A percentile compares a stretch with the other conserved stretches of the same genome.
Evolutionary conservation across 2,797 vertebrate species (phyloP).

Genomic region (Galaxias olidus): DNA sequence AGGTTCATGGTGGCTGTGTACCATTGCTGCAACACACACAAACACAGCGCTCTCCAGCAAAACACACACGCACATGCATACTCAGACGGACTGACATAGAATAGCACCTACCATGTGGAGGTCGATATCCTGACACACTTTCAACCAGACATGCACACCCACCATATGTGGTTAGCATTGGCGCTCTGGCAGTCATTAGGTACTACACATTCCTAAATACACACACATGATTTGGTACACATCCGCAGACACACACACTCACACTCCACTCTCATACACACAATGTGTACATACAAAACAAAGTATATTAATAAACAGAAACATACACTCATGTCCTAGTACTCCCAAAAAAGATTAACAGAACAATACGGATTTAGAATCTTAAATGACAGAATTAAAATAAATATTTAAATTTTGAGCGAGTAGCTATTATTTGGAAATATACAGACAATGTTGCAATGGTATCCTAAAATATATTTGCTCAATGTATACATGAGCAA

Average conservation of each 20-base stretch:
- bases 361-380: too few species aligned
- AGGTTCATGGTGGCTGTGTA: constrained; percentile 99
- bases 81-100: constrained; percentile 48
- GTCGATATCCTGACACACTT: constrained; percentile 8
- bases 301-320: not conserved
- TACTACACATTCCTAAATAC: constrained; percentile 21
- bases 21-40: constrained; percentile 99
- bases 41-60: constrained; percentile 89
- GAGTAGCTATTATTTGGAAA: too few species aligned
- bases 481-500: too few species aligned
- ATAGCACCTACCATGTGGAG: constrained; percentile 10
- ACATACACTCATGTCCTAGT: not conserved
- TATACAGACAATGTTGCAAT: too few species aligned
- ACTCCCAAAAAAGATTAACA: not conserved
- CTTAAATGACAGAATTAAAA: too few species aligned
- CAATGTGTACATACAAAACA: not conserved
- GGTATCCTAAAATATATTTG: too few species aligned
- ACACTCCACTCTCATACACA: not conserved
- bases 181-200: not conserved
- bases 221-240: constrained; percentile 29
- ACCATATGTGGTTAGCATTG: not conserved
- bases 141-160: constrained; percentile 17
- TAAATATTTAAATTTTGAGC: too few species aligned
- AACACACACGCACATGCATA: constrained; percentile 68
- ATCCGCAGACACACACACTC: not conserved